Evolutionary conservation across 2,113 vertebrate genomes (phyloP), one percentile per base, ranked within the genome.

Genomic region (Sterna hirundo): DNA sequence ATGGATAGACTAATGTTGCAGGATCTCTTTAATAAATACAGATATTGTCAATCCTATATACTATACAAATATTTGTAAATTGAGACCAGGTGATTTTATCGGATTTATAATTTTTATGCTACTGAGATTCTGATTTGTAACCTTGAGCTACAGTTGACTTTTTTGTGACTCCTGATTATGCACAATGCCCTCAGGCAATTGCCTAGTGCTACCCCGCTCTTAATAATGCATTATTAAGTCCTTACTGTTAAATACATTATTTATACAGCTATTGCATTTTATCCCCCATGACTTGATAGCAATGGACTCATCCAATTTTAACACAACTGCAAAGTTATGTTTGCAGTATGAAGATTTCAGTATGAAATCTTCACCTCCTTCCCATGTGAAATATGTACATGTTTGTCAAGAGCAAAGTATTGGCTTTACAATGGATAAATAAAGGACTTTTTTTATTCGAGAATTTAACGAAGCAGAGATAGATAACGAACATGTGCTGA

Each of bases 211-310:
- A 26, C 65, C 42, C 72, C 83, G 42, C 83, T 89, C 47, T 86
- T 86, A 90, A 83, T 90, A 96, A 93, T 81, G 29, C 64, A 88
- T 96, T 71, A 92, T 93, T 93, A 92, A 94, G 90, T 79, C 38
- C 68, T 86, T 47, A 58, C 69, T 84, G 62, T 38, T 68, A 92
- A 86, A 87, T 92, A 52, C 36, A 87, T 91, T 88, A 92, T 95
- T 95, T 94, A 93, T 95, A 83, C 40, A 92, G 82, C 83, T 71
- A 36, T 25, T 77, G 44, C 58, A 46, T 77, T 89, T 95, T 76
- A 60, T 79, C 84, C 11, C 47, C 49, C 7, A 32, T 3, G 2
- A 80, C 36, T 57, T 83, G 25, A 70, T 60, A 83, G 60, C 32
- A 81, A 16, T 1, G 0, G 66, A 49, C 46, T 93, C 60, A 68